Base-by-base conservation (phyloP, 37 sponge, comb jelly and placozoan genomes). In the Amphimedon queenslandica region DNA sequence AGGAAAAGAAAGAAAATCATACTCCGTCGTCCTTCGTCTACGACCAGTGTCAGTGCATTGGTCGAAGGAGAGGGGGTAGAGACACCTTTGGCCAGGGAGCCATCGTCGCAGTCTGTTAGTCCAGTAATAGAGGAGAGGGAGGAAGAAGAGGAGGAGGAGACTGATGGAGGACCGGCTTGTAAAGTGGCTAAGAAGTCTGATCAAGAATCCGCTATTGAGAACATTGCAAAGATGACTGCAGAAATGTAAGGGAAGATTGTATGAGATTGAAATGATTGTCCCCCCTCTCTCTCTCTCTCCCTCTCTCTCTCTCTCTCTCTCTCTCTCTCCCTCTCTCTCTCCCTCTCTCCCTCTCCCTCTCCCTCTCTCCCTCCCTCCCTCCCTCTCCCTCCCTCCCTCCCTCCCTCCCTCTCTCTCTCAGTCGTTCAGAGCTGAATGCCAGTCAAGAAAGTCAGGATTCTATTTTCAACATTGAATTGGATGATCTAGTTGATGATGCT, bases 391-490 rank as follows among this genome's bases (percentile, higher is more conserved):
- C 61, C 39, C 40, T 24, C 60, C 63, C 39, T 23, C 37, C 39
- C 40, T 21, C 39, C 60, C 4, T 11, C 34, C 40, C 27, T 33
- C 34, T 20, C 74, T 28, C 61, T 33, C n/a, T 20, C 39, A 66
- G 4, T 36, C 68, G 68, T 66, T n/a, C n/a, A 18, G 8, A 47
- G 8, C 53, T 47, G 8, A 13, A 18, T 47, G 8, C 53, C 53
- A 47, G 8, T 47, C 53, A 18, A 77, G 78, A 67, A 68, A 77
- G 55, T 77, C 69, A 35, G 78, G 67, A 37, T 21, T 75, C 37
- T 55, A 72, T 55, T 38, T 16, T 35, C 1, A 77, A 77, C n/a
- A 40, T 64, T 33, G 84, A 84, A 11, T 55, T 55, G 27, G 68
- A 66, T 11, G 78, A 31, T 4, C 64, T n/a, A 11, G 28, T 6